phyloP scores from a whole-genome alignment of 2,797 vertebrate genomes.

The Siniperca scherzeri region DNA sequence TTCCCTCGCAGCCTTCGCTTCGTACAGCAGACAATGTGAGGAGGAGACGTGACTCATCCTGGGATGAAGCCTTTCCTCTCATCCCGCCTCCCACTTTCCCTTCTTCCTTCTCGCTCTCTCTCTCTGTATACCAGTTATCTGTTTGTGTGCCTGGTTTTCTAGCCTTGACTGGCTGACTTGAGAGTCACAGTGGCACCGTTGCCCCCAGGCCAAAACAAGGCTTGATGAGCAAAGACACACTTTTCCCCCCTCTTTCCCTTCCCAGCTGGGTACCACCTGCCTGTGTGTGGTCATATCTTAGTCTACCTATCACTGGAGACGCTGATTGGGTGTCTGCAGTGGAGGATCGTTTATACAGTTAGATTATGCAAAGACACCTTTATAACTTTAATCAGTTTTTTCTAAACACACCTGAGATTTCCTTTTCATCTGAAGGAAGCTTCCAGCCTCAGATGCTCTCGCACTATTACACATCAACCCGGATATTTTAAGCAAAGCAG shows the following conservation, averaged over 20 bases:
- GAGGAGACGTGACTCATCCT: slow-evolving; percentile 72
- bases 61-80: slow-evolving; percentile 59
- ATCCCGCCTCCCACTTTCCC: slow-evolving; percentile 48
- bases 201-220: slow-evolving; percentile 84
- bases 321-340: slow-evolving; percentile 34
- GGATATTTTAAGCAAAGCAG: slow-evolving; percentile 13
- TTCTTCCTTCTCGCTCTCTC: slow-evolving; percentile 9
- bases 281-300: slow-evolving; percentile 46
- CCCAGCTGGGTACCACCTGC: slow-evolving; percentile 45
- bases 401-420: slow-evolving; percentile 35
- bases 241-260: slow-evolving; percentile 57
- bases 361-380: slow-evolving; percentile 42
- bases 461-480: not conserved
- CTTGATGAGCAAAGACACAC: slow-evolving; percentile 74
- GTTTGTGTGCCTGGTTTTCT: slow-evolving; percentile 69
- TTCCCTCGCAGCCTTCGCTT: slow-evolving; percentile 55
- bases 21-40: slow-evolving; percentile 49
- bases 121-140: slow-evolving; percentile 52
- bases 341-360: slow-evolving; percentile 36
- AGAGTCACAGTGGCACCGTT: slow-evolving; percentile 77
- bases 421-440: slow-evolving; percentile 8
- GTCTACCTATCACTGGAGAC: slow-evolving; percentile 38
- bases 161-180: slow-evolving; percentile 70
- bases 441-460: slow-evolving; percentile 8
- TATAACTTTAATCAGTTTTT: slow-evolving; percentile 7